Conservation (phyloP, 2,113 vertebrate genomes). For the Cottus gobio region DNA sequence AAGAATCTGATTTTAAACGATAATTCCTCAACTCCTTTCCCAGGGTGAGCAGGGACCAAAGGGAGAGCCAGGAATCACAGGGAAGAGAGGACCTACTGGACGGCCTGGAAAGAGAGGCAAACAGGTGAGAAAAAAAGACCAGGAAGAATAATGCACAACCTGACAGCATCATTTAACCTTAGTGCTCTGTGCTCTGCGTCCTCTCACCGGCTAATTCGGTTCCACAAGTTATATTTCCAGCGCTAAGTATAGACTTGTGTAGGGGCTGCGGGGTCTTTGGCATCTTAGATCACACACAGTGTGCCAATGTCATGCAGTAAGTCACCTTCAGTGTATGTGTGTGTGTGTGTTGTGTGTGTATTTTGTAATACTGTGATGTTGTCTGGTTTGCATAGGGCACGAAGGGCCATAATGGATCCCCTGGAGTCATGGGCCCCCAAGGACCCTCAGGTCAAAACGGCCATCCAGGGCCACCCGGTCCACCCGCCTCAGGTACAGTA, state of each 20-base stretch:
- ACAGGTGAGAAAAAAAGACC: slow-evolving; percentile 62
- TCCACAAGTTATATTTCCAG: neutral
- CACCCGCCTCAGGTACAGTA: slow-evolving; percentile 85
- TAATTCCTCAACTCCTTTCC: slow-evolving; percentile 9
- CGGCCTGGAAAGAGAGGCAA: slow-evolving; percentile 80
- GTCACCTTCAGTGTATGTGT: slow-evolving; percentile 14
- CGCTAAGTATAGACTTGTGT: slow-evolving; percentile 30
- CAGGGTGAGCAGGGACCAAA: slow-evolving; percentile 77
- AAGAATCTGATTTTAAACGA: neutral
- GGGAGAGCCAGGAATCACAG: slow-evolving; percentile 70
- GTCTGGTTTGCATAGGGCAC: slow-evolving; percentile 83
- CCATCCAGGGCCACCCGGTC: slow-evolving; percentile 88
- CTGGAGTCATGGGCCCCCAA: slow-evolving; percentile 86
- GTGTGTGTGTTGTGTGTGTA: neutral
- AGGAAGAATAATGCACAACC: neutral
- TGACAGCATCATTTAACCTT: neutral
- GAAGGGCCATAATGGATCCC: slow-evolving; percentile 86
- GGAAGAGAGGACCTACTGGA: slow-evolving; percentile 77
- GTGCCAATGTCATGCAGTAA: slow-evolving; percentile 17
- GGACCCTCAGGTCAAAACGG: slow-evolving; percentile 89
- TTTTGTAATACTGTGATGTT: slow-evolving; percentile 18
- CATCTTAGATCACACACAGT: slow-evolving; percentile 16
- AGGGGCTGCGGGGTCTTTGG: neutral
- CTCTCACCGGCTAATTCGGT: slow-evolving; percentile 8
- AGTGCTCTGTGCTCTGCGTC: neutral